Conservation (phyloP, 53 echinoderm and acorn worm species). For the Glandiceps talaboti region DNA sequence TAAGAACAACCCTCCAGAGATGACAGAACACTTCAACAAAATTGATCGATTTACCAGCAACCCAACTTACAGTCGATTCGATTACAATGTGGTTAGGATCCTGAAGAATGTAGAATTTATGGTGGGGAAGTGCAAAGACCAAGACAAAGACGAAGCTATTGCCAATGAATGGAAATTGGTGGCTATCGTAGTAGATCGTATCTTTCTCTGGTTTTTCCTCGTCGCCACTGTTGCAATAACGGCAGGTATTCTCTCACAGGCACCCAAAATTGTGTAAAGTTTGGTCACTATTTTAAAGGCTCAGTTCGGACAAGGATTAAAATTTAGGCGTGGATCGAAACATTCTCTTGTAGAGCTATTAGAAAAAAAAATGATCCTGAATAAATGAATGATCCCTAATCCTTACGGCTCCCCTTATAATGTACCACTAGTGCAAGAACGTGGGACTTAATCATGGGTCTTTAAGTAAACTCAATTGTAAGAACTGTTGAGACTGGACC, state of each 20-base stretch:
- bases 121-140: slow-evolving; percentile 26
- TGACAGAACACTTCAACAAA: slow-evolving; percentile 17
- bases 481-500: no score
- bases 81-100: slow-evolving; percentile 22
- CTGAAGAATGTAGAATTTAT: slow-evolving; percentile 28
- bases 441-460: no score
- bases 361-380: no score
- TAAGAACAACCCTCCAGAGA: slow-evolving; percentile 2
- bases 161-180: slow-evolving; percentile 59
- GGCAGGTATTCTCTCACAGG: slow-evolving; percentile 36
- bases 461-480: no score
- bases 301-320: no score
- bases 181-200: slow-evolving; percentile 50
- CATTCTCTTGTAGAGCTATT: no score
- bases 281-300: no score
- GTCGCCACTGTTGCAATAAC: slow-evolving; percentile 24
- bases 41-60: slow-evolving; percentile 1
- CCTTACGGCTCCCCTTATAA: no score
- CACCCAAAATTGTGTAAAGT: background rate
- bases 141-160: slow-evolving; percentile 45
- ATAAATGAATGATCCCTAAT: no score
- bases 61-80: slow-evolving; percentile 18
- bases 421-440: no score
- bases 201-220: slow-evolving; percentile 44
- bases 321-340: no score